Base-by-base conservation (phyloP, 2,113 vertebrate species). In the Pyxicephalus adspersus region DNA sequence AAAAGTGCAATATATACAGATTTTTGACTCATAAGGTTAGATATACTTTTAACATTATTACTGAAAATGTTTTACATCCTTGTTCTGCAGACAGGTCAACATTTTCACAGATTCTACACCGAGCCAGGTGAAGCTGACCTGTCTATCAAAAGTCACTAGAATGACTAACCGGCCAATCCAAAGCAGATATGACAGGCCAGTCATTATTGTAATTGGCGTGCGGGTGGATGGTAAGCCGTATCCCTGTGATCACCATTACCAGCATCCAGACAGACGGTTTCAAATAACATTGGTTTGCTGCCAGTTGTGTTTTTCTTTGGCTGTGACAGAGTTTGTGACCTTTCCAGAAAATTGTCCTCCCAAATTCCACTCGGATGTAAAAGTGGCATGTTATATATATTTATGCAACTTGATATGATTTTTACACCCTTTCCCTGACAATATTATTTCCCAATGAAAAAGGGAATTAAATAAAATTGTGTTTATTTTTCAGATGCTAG, bases 281-380 rank as follows among this genome's bases (percentile, higher is more conserved):
- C 58, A n/a, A 77, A 77, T 65, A 77, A 65, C 76, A 34, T 65
- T 66, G 45, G 13, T 65, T 66, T 25, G 55, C 61, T 65, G 76
- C 76, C 76, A 77, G 76, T 77, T 29, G 63, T 77, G 26, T 77
- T 54, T 66, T 65, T 77, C 76, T 65, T 77, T 66, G 51, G 63
- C 63, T 34, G 13, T 64, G 38, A 55, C 61, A 65, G 76, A 66
- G 63, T 51, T 65, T 51, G 45, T 77, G 76, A 77, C 76, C 76
- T 77, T 57, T 52, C 15, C 19, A 66, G 63, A 77, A n/a, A 66
- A 65, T 52, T 22, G 76, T 66, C 51, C 5, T 19, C 25, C 63
- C 19, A 31, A 54, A 23, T 50, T 76, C 55, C 63, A 9, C n/a
- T 6, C 22, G 26, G 38, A 76, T 28, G 58, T 50, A 55, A 34